phyloP scores from a whole-genome alignment of 2,888 invertebrate species.

The Noctua janthina region DNA sequence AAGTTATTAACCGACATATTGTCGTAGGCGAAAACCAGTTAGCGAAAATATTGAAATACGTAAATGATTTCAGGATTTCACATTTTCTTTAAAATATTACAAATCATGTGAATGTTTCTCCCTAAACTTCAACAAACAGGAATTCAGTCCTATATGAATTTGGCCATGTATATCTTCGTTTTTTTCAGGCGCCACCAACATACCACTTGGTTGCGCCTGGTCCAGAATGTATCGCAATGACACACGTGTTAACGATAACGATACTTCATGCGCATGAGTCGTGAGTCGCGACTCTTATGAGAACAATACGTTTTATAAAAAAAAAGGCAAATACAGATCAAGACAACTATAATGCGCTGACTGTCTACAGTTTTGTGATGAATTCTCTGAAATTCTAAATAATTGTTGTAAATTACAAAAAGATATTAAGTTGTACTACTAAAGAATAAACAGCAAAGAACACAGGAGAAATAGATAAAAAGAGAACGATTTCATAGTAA shows the following conservation, averaged over 20 bases:
- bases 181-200: background rate
- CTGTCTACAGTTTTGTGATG: background rate
- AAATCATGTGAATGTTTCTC: background rate
- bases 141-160: background rate
- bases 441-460: background rate
- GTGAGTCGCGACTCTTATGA: conserved; percentile 67
- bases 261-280: conserved; percentile 58
- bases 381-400: background rate
- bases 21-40: background rate
- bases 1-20: background rate
- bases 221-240: conserved; percentile 54
- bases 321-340: conserved; percentile 60
- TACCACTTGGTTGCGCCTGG: conserved; percentile 39
- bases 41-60: background rate
- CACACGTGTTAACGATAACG: conserved; percentile 67
- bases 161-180: background rate
- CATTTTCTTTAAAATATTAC: background rate
- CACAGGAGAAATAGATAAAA: background rate
- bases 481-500: background rate
- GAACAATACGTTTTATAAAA: conserved; percentile 73
- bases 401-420: background rate
- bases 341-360: conserved; percentile 23
- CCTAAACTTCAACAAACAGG: background rate
- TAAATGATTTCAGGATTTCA: background rate
- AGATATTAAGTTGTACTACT: background rate